Evolutionary conservation across 2,113 vertebrate species (phyloP), one percentile per base, ranked within the genome.

Genomic region (Pseudorectes ferrugineus): DNA sequence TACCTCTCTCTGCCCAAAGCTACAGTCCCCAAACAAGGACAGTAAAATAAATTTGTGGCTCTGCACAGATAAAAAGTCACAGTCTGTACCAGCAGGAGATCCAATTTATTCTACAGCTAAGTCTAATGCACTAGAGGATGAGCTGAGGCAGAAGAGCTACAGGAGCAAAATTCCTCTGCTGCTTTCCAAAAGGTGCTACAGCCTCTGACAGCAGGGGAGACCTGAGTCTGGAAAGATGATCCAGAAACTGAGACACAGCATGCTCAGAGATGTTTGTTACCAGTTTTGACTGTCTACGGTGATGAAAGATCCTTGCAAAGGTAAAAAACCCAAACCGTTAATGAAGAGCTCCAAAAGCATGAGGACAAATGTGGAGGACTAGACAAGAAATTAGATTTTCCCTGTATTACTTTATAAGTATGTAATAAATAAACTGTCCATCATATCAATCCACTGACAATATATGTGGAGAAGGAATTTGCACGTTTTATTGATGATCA

Each of bases 401-500:
- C 4, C 21, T 67, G 33, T 22, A 17, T 75, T 83, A 20, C 67
- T 72, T 83, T 40, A 12, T 31, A 79, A 17, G 1, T 54, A 42
- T 77, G 5, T 43, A 29, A 52, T 61, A 73, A 77, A 55, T 29
- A 57, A 46, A 31, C 1, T 57, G 14, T 11, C 15, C 24, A 43
- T 70, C 22, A 10, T 62, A 45, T 24, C 20, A 22, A 35, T 74
- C 10, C 40, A 55, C 9, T 20, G 48, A 22, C 25, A 48, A 21
- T 33, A 42, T 4, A 62, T 8, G 10, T 21, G 5, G 28, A 78
- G 9, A 72, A 89, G 46, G 14, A 88, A 66, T 57, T 29, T 57
- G 26, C 0, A 0, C 17, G 11, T 75, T n/a, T 61, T 51, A 3
- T 18, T 74, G 16, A 13, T 25, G 16, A 57, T 36, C 4, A 22